Percentiles rank a stretch among this genome's conserved stretches.
phyloP scores from a whole-genome alignment of 2,113 vertebrate genomes.

The Myrmecobius fasciatus region DNA sequence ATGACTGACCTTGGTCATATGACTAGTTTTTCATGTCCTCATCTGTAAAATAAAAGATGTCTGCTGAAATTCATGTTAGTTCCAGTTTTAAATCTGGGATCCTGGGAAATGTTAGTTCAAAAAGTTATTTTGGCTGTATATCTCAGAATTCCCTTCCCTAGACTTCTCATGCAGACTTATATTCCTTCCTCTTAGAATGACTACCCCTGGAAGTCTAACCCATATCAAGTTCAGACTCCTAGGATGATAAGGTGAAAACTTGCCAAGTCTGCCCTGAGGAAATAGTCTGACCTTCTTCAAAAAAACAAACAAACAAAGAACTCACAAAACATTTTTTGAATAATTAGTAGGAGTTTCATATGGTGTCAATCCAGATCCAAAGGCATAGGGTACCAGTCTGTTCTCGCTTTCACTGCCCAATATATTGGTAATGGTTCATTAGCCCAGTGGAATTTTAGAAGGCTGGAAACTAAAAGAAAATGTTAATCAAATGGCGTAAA shows the following conservation, averaged over 20 bases:
- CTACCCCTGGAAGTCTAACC: not conserved
- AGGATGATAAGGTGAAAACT: not conserved
- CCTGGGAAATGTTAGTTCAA: not conserved
- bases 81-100: not conserved
- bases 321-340: not conserved
- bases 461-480: not conserved
- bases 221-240: not conserved
- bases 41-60: not conserved
- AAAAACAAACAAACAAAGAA: not conserved
- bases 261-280: not conserved
- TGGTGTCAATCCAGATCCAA: not conserved
- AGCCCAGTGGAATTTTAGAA: not conserved
- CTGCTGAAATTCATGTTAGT: not conserved
- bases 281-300: not conserved
- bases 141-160: not conserved
- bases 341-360: not conserved
- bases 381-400: not conserved
- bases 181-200: not conserved
- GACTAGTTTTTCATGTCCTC: not conserved
- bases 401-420: not conserved
- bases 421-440: not conserved
- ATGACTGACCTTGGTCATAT: not conserved
- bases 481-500: conserved; percentile 5
- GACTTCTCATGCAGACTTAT: not conserved
- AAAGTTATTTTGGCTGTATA: not conserved